Evolutionary conservation across 2,113 vertebrate genomes (phyloP).

Genomic region (Dasyprocta punctata): DNA sequence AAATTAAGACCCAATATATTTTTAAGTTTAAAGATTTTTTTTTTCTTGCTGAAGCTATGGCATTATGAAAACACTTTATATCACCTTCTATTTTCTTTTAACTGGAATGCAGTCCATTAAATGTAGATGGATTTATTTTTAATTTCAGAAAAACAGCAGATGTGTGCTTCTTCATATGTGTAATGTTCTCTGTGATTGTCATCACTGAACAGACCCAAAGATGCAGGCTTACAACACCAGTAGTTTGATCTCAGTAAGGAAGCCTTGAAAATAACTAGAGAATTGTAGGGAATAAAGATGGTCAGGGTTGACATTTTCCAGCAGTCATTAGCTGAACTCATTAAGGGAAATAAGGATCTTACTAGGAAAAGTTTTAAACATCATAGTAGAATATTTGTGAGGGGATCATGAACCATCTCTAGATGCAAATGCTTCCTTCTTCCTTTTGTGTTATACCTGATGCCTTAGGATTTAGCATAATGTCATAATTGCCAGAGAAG

Average conservation of each 20-base stretch:
- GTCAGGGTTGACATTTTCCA: neutral
- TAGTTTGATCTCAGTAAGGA: neutral
- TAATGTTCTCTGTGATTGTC: neutral
- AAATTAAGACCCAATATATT: neutral
- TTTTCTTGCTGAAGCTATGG: neutral
- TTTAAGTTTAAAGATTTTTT: neutral
- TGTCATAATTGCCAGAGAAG: neutral
- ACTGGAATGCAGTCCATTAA: slow-evolving; percentile 3
- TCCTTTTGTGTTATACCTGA: neutral
- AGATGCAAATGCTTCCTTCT: neutral
- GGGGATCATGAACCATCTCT: neutral
- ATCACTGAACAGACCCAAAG: neutral
- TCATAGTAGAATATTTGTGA: neutral
- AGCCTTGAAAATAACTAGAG: neutral
- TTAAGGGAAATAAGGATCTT: neutral
- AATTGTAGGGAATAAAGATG: neutral
- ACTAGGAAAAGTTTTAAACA: neutral
- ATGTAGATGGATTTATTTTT: neutral
- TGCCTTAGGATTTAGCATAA: neutral
- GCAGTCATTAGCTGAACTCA: neutral
- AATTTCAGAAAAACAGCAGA: neutral
- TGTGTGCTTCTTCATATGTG: neutral
- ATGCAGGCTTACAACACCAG: neutral
- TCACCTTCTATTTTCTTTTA: slow-evolving; percentile 49
- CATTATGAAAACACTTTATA: neutral